Evolutionary conservation across 2,797 vertebrate species (phyloP).

Genomic region (Apodemus agrarius): DNA sequence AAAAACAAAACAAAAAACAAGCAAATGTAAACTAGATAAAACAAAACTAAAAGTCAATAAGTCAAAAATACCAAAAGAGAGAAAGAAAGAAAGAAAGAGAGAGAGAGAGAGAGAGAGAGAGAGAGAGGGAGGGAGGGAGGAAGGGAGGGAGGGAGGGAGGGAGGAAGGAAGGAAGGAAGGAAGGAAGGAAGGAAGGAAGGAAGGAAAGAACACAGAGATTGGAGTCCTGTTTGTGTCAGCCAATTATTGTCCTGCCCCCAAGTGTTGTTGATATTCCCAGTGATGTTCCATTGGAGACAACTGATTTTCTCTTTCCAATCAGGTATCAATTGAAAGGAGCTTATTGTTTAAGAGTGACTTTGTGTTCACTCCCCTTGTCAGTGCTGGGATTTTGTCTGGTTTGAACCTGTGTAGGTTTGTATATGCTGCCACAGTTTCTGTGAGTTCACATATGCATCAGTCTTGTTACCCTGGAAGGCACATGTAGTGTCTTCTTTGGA

Average conservation of each 20-base stretch:
- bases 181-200: accelerated
- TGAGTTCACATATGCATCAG: background rate
- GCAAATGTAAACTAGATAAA: background rate
- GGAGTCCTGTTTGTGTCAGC: background rate
- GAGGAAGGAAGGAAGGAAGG: accelerated
- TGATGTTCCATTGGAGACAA: background rate
- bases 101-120: accelerated
- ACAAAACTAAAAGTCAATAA: background rate
- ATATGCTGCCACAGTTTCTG: background rate
- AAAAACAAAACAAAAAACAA: background rate
- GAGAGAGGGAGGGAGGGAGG: accelerated
- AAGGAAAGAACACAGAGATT: background rate
- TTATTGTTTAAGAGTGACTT: too few species aligned
- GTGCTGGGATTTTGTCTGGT: background rate
- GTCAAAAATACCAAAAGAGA: background rate
- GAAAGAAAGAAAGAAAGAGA: too few species aligned
- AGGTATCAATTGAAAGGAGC: background rate
- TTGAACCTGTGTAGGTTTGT: background rate
- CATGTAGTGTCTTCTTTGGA: background rate
- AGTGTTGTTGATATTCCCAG: background rate
- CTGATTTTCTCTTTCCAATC: background rate
- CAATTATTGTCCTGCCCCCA: background rate
- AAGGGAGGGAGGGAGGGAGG: accelerated
- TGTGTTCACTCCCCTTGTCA: background rate
- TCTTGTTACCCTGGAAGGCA: background rate